Evolutionary conservation across 2,888 invertebrate species (phyloP).

Genomic region (Germaria angustata): DNA sequence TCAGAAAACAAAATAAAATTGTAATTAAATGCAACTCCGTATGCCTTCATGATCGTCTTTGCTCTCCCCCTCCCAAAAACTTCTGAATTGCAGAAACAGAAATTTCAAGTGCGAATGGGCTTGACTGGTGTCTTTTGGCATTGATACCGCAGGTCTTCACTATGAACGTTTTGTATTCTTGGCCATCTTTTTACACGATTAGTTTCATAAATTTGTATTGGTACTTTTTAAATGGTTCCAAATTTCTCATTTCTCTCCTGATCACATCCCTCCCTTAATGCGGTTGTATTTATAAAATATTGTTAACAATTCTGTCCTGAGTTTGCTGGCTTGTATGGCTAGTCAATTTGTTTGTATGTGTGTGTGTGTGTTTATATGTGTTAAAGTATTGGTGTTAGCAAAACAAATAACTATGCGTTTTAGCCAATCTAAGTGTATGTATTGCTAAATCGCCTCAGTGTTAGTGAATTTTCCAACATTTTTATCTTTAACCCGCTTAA

Average conservation of each 20-base stretch:
- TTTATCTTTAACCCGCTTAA: conserved; percentile 26
- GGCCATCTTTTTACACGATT: too few species aligned
- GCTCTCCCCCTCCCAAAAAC: too few species aligned
- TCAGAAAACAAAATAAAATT: too few species aligned
- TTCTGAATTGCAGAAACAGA: too few species aligned
- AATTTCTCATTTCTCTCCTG: not conserved
- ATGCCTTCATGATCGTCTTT: too few species aligned
- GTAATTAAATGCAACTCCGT: too few species aligned
- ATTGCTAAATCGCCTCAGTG: not conserved
- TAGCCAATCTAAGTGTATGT: not conserved
- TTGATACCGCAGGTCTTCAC: too few species aligned
- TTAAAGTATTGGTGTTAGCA: not conserved
- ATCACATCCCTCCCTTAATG: not conserved
- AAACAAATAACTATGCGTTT: not conserved
- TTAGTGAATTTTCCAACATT: not conserved
- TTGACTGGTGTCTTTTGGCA: too few species aligned
- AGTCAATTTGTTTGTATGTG: too few species aligned
- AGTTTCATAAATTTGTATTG: not conserved
- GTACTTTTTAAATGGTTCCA: not conserved
- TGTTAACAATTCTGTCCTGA: conserved; percentile 36
- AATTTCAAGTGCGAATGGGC: too few species aligned
- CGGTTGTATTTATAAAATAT: conserved; percentile 22
- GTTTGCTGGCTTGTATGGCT: not conserved
- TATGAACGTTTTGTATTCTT: too few species aligned
- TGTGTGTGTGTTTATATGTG: not conserved